Conservation (phyloP, 2,888 invertebrate species). For the Caenorhabditis japonica region DNA sequence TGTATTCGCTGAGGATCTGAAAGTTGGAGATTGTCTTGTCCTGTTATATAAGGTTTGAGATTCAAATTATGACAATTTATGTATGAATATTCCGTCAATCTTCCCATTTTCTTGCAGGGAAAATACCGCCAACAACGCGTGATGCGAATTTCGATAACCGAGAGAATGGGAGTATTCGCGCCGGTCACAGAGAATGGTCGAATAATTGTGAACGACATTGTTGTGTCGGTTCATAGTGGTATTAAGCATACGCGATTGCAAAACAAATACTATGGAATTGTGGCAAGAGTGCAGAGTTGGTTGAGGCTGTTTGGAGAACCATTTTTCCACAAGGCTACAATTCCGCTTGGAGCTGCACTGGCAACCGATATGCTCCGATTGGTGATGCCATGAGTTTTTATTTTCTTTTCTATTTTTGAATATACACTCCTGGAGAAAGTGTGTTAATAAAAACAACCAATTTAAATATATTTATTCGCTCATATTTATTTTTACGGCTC, state of each 20-base stretch:
- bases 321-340: conserved; percentile 14
- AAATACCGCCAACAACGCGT: conserved; percentile 59
- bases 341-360: conserved; percentile 30
- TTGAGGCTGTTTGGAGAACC: conserved; percentile 27
- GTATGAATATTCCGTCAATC: neutral
- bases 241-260: conserved; percentile 52
- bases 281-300: conserved; percentile 37
- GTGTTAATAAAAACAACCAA: no score
- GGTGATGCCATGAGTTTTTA: conserved; percentile 20
- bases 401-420: neutral
- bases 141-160: conserved; percentile 50
- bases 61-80: neutral
- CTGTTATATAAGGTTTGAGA: conserved; percentile 46
- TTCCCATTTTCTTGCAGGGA: conserved; percentile 27
- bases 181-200: conserved; percentile 59
- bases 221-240: conserved; percentile 57
- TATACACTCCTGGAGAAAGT: no score
- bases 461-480: no score
- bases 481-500: no score
- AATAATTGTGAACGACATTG: conserved; percentile 61
- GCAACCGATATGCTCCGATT: conserved; percentile 34
- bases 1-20: conserved; percentile 56
- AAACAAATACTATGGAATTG: conserved; percentile 34
- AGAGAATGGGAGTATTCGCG: conserved; percentile 58
- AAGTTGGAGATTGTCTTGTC: conserved; percentile 57